Base-by-base conservation (phyloP, 1,140 invertebrate species). In the Pristionchus pacificus region DNA sequence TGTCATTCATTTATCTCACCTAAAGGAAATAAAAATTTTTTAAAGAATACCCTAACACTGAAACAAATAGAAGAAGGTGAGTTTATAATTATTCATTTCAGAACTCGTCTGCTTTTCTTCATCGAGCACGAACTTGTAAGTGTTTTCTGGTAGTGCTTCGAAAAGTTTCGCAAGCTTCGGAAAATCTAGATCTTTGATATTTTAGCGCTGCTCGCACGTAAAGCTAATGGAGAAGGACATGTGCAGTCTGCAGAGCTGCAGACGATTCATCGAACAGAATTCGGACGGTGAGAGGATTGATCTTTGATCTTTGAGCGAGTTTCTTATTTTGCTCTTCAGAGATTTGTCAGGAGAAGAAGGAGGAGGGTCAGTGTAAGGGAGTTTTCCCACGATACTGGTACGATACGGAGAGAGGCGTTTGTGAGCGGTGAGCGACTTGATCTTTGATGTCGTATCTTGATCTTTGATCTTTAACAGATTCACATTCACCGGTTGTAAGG, bases 401-500 rank as follows among this genome's bases (percentile, higher is more conserved):
- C 79, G 88, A 90, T 83, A 79, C 86, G 0, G 78, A 81, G 38
- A 84, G 84, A 58, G 85, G 87, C 49, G 83, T 85, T 68, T 90
- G 89, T 76, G 79, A 86, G 38, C 82, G 38, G 38, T 49, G 19
- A 19, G 38, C 38, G 6, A 49, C 19, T 49, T 10, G 38, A 10
- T 49, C 38, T 10, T 49, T 6, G 38, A 49, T 10, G 6, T 49
- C 6, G 6, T 19, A 49, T 10, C 38, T 49, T 6, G 6, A 49
- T 6, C 38, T 49, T 49, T 49, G 38, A 19, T 19, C 19, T 49
- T 49, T 19, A 10, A 10, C 6, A 49, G 87, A 77, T 90, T 90
- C 81, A 86, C 88, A 68, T 90, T 88, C 72, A 88, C 89, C 2
- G 89, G 89, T 64, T 90, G 89, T 76, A 86, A 88, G 67, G 89